Evolutionary conservation across 2,797 vertebrate genomes (phyloP).

Genomic region (Trachops cirrhosus): DNA sequence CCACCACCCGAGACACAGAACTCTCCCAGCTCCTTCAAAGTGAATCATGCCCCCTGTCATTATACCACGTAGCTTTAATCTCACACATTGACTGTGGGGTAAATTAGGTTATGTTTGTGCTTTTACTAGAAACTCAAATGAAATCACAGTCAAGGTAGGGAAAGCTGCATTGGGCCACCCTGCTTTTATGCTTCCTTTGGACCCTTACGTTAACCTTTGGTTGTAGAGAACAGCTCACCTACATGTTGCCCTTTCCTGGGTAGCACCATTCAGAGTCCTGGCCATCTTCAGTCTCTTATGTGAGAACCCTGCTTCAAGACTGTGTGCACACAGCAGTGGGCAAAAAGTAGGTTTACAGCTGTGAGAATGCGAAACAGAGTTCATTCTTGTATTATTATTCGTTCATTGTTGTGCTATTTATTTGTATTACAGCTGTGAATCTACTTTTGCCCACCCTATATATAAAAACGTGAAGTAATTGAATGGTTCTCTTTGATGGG

Average conservation of each 20-base stretch:
- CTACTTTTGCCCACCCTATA: not conserved
- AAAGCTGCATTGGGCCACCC: not conserved
- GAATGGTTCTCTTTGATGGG: not conserved
- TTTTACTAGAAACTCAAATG: slow-evolving; percentile 36
- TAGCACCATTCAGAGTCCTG: not conserved
- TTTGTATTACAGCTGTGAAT: not conserved
- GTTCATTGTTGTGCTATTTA: not conserved
- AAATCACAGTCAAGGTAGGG: not conserved
- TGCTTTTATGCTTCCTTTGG: not conserved
- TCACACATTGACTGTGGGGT: not conserved
- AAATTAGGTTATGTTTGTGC: slow-evolving; percentile 23
- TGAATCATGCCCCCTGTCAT: not conserved
- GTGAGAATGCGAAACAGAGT: not conserved
- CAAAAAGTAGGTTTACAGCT: not conserved
- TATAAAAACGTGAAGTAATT: slow-evolving; percentile 22
- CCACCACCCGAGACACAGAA: not conserved
- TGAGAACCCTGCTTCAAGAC: not conserved
- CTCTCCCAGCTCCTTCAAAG: not conserved
- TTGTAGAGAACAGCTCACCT: not conserved
- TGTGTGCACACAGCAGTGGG: not conserved
- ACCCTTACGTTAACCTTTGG: not conserved
- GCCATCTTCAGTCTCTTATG: not conserved
- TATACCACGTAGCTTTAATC: not conserved
- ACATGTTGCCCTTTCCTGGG: not conserved
- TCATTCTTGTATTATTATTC: not conserved